Percentiles rank a stretch among this genome's conserved stretches.
Conservation (phyloP, 2,113 vertebrate genomes). For the Ginglymostoma cirratum region DNA sequence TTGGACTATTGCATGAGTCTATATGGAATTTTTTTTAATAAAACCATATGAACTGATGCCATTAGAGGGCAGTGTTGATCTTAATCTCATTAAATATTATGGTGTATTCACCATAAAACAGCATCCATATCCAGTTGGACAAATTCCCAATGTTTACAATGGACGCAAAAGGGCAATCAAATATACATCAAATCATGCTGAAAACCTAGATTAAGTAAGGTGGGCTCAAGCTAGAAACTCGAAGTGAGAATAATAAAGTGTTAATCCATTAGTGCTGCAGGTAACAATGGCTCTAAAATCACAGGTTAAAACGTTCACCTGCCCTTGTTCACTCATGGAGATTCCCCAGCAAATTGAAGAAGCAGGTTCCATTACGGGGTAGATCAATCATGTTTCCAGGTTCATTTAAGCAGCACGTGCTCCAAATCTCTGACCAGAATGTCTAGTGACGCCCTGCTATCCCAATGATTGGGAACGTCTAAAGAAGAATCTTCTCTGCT, state of each 20-base stretch:
- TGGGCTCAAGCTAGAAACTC: not conserved
- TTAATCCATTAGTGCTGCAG: not conserved
- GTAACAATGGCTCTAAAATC: not conserved
- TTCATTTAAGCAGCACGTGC: not conserved
- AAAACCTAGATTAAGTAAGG: not conserved
- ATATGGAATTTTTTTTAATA: not conserved
- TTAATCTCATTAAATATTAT: not conserved
- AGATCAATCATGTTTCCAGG: not conserved
- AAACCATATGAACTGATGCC: conserved; percentile 12
- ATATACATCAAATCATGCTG: not conserved
- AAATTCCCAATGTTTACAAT: not conserved
- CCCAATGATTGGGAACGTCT: not conserved
- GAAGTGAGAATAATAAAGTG: not conserved
- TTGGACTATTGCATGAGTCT: not conserved
- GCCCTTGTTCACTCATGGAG: not conserved
- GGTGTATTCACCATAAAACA: not conserved
- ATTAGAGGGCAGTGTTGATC: conserved; percentile 24
- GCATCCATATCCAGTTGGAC: not conserved
- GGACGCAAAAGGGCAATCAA: not conserved
- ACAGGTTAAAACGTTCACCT: not conserved
- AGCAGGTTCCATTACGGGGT: not conserved
- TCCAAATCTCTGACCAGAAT: not conserved
- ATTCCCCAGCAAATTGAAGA: not conserved
- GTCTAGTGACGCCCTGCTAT: not conserved
- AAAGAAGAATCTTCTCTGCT: not conserved